These are phyloP conservation scores for Semibalanus balanoides DNA, from an alignment of 1,140 invertebrate genomes.

Conservation along the genomic window DNA sequence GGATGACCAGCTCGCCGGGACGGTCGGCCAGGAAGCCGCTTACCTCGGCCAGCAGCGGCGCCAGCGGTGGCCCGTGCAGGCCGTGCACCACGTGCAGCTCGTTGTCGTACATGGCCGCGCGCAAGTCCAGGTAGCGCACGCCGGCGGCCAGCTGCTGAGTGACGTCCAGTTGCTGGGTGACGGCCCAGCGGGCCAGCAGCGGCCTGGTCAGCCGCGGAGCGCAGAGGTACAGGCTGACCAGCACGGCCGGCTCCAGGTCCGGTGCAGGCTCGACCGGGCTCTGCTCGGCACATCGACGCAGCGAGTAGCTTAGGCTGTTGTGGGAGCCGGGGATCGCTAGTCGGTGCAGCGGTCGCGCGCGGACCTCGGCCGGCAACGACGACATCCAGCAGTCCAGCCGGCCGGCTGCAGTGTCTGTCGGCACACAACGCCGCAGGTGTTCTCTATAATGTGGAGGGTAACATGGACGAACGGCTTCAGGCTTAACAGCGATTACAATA, in stretches of 20 bases:
- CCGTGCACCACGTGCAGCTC: conserved; percentile 4
- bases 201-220: neutral
- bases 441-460: no score
- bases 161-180: neutral
- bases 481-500: no score
- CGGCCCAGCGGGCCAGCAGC: neutral
- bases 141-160: neutral
- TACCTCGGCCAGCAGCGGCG: neutral
- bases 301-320: neutral
- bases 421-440: no score
- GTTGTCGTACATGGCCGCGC: neutral
- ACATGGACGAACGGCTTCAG: no score
- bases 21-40: neutral
- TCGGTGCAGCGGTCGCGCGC: neutral
- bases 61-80: neutral
- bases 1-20: neutral
- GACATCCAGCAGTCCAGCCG: neutral
- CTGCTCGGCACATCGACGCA: neutral
- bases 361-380: neutral
- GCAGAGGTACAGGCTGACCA: neutral
- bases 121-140: neutral
- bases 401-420: neutral
- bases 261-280: neutral
- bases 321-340: neutral
- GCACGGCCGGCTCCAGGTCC: neutral